Conservation (phyloP, 1,140 invertebrate species). For the Cecropterus lyciades region DNA sequence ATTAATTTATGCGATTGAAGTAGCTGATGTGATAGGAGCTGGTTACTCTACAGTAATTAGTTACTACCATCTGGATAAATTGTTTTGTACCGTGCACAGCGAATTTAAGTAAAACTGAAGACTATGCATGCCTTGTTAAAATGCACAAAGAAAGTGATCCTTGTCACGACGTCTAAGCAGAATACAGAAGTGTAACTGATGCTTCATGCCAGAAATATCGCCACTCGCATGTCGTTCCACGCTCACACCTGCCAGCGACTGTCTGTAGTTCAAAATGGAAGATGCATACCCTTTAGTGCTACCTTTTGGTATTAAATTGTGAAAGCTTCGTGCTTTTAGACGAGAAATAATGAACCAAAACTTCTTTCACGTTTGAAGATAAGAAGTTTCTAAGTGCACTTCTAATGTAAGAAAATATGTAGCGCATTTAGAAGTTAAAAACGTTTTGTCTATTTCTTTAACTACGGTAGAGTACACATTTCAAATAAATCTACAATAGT, state of each 20-base stretch:
- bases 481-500: not conserved
- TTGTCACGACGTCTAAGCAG: too few species aligned
- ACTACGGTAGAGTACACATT: not conserved
- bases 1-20: too few species aligned
- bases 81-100: too few species aligned
- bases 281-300: not conserved
- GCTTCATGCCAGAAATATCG: not conserved
- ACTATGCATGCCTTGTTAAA: too few species aligned
- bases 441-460: not conserved
- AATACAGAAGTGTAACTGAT: too few species aligned
- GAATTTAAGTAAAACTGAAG: too few species aligned
- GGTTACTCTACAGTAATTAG: too few species aligned
- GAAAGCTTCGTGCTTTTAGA: constrained; percentile 1
- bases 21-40: too few species aligned
- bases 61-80: too few species aligned
- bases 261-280: not conserved
- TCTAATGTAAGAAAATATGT: not conserved
- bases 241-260: not conserved
- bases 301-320: constrained; percentile 1
- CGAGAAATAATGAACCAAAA: not conserved
- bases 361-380: not conserved
- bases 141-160: too few species aligned
- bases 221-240: not conserved
- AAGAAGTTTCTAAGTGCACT: not conserved
- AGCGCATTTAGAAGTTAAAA: not conserved